Evolutionary conservation across 2,888 invertebrate species (phyloP).

Genomic region (Miltochrista miniata): DNA sequence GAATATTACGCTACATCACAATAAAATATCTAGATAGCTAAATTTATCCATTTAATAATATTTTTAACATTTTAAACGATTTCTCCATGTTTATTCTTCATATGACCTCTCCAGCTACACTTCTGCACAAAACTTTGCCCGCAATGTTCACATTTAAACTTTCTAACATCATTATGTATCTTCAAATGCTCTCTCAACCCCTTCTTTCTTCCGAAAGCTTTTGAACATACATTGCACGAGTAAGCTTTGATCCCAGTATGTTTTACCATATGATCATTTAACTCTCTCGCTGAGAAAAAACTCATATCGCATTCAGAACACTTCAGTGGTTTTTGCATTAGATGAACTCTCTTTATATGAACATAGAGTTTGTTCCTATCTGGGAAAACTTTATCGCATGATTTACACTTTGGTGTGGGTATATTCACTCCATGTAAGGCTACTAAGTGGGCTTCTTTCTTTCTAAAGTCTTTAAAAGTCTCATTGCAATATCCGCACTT

Average conservation of each 20-base stretch:
- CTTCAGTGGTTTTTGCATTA: slow-evolving; percentile 31
- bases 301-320: slow-evolving; percentile 27
- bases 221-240: slow-evolving; percentile 60
- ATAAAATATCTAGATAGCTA: no score
- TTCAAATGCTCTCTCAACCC: slow-evolving; percentile 48
- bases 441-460: slow-evolving; percentile 61
- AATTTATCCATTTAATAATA: no score
- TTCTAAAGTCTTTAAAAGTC: slow-evolving; percentile 60
- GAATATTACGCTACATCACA: no score
- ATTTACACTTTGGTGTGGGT: slow-evolving; percentile 58
- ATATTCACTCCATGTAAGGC: slow-evolving; percentile 48
- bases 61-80: slow-evolving; percentile 12
- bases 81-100: slow-evolving; percentile 30
- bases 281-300: slow-evolving; percentile 40
- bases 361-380: slow-evolving; percentile 69
- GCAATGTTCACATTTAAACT: slow-evolving; percentile 40
- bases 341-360: slow-evolving; percentile 64
- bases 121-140: slow-evolving; percentile 54
- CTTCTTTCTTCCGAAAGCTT: slow-evolving; percentile 42
- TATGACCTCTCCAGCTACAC: slow-evolving; percentile 47
- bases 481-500: slow-evolving; percentile 58
- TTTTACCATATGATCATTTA: slow-evolving; percentile 63
- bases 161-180: slow-evolving; percentile 47
- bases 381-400: slow-evolving; percentile 71
- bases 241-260: slow-evolving; percentile 57